Evolutionary conservation across 1,140 invertebrate species (phyloP), one percentile per base, ranked within the genome.

Genomic region (Calliphora vicina): DNA sequence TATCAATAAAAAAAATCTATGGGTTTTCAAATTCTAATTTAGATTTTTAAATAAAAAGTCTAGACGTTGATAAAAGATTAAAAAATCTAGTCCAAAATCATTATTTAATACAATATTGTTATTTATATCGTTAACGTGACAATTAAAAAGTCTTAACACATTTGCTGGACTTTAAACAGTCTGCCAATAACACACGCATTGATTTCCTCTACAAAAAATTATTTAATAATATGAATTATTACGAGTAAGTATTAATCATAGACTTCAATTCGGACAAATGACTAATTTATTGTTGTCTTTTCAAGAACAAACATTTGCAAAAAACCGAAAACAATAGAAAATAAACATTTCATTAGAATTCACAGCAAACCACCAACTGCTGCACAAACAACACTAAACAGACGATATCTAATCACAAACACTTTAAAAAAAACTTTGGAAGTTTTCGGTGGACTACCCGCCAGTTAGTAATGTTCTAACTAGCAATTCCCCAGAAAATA

Each of bases 221-320:
- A 6, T 4, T n/a, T n/a, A 0, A 57, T 57, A 17, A n/a, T 57
- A 17, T 5, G 4, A n/a, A n/a, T n/a, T 57, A 57, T 13, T 57
- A 17, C 13, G n/a, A n/a, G 5, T n/a, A n/a, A 5, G 17, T 57
- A n/a, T 57, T 57, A 57, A 57, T 57, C 50, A 57, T 57, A 17
- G n/a, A 15, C 50, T 57, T n/a, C n/a, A 57, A 57, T 57, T 57
- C 3, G 12, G 13, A n/a, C 6, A 17, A 6, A 17, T 57, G 50
- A 57, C 50, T 57, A 57, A 57, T 57, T 57, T 57, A 57, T 57
- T 57, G 50, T 57, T 57, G 50, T 57, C 50, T 57, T 57, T 57
- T n/a, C 35, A 35, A 35, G 15, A n/a, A 57, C 50, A 57, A 57
- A 57, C 50, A 57, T 57, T 57, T 57, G 6, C 6, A 13, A 6